These are phyloP conservation scores for Rattus norvegicus DNA, from an alignment of 2,113 vertebrate genomes.

Conservation along the genomic window GRCr8 NC_086036.1:37042501-37043000, in stretches of 20 bases:
- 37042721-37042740: not conserved
- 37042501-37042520: not conserved
- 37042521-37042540: not conserved
- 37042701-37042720: conserved; percentile 31
- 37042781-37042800: not conserved
- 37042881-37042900: too few relatives aligned
- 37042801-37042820: conserved; percentile 54
- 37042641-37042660: conserved; percentile 1
- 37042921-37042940: conserved; percentile 47
- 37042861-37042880: not conserved
- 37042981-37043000: not conserved
- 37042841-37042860: not conserved
- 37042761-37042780: not conserved
- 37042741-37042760: conserved; percentile 26
- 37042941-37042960: conserved; percentile 31
- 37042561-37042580: not conserved
- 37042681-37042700: not conserved
- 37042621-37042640: not conserved
- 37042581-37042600: not conserved
- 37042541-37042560: not conserved
- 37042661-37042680: not conserved
- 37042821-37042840: conserved; percentile 51
- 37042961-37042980: conserved; percentile 27
- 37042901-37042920: conserved; percentile 28
- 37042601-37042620: not conserved